Percentiles rank a stretch among this genome's conserved stretches.
Evolutionary conservation across 1,140 invertebrate genomes (phyloP).

Genomic region (Microplitis demolitor): DNA sequence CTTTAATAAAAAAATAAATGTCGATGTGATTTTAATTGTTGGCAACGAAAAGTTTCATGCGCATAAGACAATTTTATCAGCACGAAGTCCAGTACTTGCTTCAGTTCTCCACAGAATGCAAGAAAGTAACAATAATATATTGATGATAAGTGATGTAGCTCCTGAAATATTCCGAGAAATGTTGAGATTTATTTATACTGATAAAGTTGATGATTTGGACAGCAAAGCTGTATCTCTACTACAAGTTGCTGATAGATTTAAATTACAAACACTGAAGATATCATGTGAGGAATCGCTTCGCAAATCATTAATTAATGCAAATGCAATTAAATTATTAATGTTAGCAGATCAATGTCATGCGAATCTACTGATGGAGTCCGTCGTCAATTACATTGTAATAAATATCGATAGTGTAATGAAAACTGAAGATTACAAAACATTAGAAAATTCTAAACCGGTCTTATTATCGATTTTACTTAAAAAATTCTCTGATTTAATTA

Average conservation of each 20-base stretch:
- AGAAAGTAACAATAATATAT: constrained; percentile 3
- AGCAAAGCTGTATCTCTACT: constrained; percentile 2
- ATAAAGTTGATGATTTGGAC: background rate
- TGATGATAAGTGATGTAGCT: constrained; percentile 26
- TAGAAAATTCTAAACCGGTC: no score
- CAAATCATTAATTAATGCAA: no score
- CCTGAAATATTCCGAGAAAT: background rate
- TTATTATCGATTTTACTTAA: no score
- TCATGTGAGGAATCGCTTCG: background rate
- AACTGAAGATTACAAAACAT: no score
- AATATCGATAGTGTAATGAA: no score
- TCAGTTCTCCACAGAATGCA: constrained; percentile 24
- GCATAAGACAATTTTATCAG: constrained; percentile 28
- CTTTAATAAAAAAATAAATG: background rate
- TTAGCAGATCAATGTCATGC: no score
- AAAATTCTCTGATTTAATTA: no score
- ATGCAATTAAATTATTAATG: no score
- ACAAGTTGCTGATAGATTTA: constrained; percentile 9
- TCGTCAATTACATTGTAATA: no score
- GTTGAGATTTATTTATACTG: constrained; percentile 4
- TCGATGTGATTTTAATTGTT: constrained; percentile 5
- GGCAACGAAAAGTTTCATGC: constrained; percentile 9
- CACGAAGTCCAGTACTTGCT: constrained; percentile 30
- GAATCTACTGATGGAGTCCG: no score
- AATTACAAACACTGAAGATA: constrained; percentile 5